Conservation (phyloP, 1,140 invertebrate genomes). For the Solen grandis region DNA sequence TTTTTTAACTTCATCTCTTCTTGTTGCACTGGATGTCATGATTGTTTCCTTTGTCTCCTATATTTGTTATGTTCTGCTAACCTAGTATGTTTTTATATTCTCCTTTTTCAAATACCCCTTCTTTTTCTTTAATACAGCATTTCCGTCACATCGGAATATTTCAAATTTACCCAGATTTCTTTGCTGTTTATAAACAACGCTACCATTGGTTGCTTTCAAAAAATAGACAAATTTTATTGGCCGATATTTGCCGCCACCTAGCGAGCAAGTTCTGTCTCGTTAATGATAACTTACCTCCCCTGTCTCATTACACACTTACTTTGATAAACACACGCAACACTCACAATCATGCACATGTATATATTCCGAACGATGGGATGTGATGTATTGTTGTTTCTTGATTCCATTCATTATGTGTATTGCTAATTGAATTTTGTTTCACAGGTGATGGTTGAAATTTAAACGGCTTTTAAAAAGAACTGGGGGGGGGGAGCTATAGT, state of each 20-base stretch:
- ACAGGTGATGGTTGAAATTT: too few relatives aligned
- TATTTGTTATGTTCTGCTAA: conserved; percentile 20
- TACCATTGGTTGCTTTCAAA: conserved; percentile 59
- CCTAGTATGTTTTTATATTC: background rate
- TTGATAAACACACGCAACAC: too few relatives aligned
- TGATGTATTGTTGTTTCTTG: too few relatives aligned
- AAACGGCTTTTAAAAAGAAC: too few relatives aligned
- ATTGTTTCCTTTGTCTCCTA: too few relatives aligned
- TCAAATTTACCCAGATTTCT: conserved; percentile 64
- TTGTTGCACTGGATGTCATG: conserved; percentile 63
- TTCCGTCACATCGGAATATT: conserved; percentile 42
- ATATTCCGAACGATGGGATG: too few relatives aligned
- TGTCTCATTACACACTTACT: too few relatives aligned
- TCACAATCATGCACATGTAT: too few relatives aligned
- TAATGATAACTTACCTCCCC: too few relatives aligned
- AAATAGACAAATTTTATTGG: conserved; percentile 58
- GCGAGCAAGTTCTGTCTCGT: conserved; percentile 43
- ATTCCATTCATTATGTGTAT: too few relatives aligned
- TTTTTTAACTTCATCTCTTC: conserved; percentile 70
- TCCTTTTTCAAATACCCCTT: conserved; percentile 3
- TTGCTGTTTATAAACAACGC: conserved; percentile 41
- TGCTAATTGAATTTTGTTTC: too few relatives aligned
- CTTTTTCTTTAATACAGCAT: conserved; percentile 5
- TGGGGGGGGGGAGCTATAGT: too few relatives aligned
- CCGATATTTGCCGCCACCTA: conserved; percentile 58